Evolutionary conservation across 2,797 vertebrate genomes (phyloP), one percentile per base, ranked within the genome.

Genomic region (Cyprinodon diabolis): DNA sequence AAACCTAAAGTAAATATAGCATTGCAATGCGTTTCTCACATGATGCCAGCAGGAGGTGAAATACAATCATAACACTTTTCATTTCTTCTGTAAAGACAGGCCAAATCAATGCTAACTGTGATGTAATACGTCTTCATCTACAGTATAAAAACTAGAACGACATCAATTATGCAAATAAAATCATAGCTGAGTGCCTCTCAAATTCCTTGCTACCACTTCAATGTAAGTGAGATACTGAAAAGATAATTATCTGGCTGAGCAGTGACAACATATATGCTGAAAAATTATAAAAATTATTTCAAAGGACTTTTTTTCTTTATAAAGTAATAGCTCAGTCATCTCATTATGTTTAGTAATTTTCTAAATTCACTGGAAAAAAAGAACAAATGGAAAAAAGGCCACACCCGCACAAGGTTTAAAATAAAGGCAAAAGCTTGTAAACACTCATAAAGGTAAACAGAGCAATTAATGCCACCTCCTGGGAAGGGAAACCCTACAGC

Each of bases 381-480:
- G 66, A 91, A 73, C 78, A 52, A 5, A 77, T 85, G 82, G 35
- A 71, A 84, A 89, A 89, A 87, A 40, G 88, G 80, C 79, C 75
- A 83, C 83, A 75, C 77, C 76, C 81, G 82, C 85, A 77, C 77
- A 74, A 66, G 52, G 70, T 73, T 71, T 57, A 85, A 57, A 30
- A 45, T 82, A 45, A 77, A 51, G 49, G 74, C 55, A 63, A 52
- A 40, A 49, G 66, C 55, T 56, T 56, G 62, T 11, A 58, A 73
- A 74, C 54, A 71, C 30, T 66, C 12, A 58, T 45, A 75, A 30
- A 30, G 30, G 30, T 30, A 62, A 65, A 69, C 77, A 85, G 67
- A 81, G 47, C 83, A 82, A 79, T 87, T 90, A 92, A 91, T 90
- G 84, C 90, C 85, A 84, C 84, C 85, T 91, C 58, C 89, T 87